Percentiles rank a stretch among this genome's conserved stretches.
Conservation (phyloP, 2,113 vertebrate genomes). For the Cyanocitta stelleri region DNA sequence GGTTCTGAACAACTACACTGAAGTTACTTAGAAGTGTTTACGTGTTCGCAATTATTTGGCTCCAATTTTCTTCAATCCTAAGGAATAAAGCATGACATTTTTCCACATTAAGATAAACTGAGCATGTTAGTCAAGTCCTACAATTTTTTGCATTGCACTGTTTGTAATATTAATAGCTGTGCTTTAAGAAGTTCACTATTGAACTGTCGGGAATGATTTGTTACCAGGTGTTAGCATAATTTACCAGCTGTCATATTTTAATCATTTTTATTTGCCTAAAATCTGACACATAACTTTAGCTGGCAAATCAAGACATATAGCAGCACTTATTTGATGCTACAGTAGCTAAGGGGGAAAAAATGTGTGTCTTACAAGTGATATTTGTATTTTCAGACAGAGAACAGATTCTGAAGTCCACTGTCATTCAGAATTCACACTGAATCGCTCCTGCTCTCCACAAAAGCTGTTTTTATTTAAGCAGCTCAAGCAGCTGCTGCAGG, state of each 20-base stretch:
- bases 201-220: slow-evolving; percentile 75
- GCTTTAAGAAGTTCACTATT: slow-evolving; percentile 65
- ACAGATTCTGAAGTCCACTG: slow-evolving; percentile 12
- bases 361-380: neutral
- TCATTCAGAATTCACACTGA: neutral
- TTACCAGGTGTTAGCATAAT: slow-evolving; percentile 77
- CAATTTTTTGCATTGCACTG: slow-evolving; percentile 50
- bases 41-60: slow-evolving; percentile 17
- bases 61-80: slow-evolving; percentile 38
- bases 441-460: neutral
- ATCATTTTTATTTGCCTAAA: slow-evolving; percentile 76
- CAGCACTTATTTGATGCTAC: slow-evolving; percentile 44
- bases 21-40: neutral
- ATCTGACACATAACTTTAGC: slow-evolving; percentile 64
- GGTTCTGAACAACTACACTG: neutral
- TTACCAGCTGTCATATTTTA: slow-evolving; percentile 75
- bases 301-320: slow-evolving; percentile 71
- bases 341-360: neutral
- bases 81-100: slow-evolving; percentile 38
- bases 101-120: slow-evolving; percentile 61
- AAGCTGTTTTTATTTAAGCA: neutral
- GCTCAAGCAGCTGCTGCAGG: neutral
- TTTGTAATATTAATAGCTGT: slow-evolving; percentile 75
- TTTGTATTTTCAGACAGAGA: slow-evolving; percentile 2
- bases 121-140: slow-evolving; percentile 38